Conservation (phyloP, 64 coral and sea anemone species). For the Stylophora pistillata region DNA sequence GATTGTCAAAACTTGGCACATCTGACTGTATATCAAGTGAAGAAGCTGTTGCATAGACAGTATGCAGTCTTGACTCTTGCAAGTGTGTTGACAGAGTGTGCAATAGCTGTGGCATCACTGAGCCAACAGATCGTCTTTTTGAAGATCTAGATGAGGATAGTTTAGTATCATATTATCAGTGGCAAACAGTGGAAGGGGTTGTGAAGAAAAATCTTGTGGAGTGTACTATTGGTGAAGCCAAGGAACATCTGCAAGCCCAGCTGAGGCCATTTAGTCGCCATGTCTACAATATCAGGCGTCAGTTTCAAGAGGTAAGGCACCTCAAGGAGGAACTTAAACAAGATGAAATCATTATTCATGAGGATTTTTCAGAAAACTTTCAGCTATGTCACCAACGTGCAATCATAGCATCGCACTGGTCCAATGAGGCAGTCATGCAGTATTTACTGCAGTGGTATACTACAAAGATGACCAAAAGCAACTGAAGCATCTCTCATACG, state of each 20-base stretch:
- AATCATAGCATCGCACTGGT: slow-evolving; percentile 56
- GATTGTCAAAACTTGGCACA: too few species aligned
- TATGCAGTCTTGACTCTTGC: too few species aligned
- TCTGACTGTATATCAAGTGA: too few species aligned
- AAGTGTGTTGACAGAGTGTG: too few species aligned
- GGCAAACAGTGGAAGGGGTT: too few species aligned
- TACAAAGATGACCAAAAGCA: slow-evolving; percentile 30
- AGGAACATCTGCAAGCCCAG: slow-evolving; percentile 15
- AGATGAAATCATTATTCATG: slow-evolving; percentile 68
- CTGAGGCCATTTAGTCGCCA: slow-evolving; percentile 8
- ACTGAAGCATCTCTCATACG: slow-evolving; percentile 52
- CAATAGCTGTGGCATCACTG: too few species aligned
- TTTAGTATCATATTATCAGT: too few species aligned
- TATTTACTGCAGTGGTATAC: slow-evolving; percentile 62
- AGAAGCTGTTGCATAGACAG: too few species aligned
- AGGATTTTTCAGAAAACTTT: slow-evolving; percentile 77
- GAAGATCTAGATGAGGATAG: too few species aligned
- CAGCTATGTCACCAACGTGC: slow-evolving; percentile 50
- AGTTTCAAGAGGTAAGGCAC: slow-evolving; percentile 51
- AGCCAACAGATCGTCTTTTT: too few species aligned
- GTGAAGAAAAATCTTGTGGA: slow-evolving; percentile 22
- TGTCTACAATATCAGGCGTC: slow-evolving; percentile 31
- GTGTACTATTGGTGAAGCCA: not conserved
- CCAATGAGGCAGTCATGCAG: slow-evolving; percentile 43
- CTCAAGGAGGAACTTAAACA: slow-evolving; percentile 51